Evolutionary conservation across 2,113 vertebrate genomes (phyloP).

Genomic region (Rhizomys pruinosus): DNA sequence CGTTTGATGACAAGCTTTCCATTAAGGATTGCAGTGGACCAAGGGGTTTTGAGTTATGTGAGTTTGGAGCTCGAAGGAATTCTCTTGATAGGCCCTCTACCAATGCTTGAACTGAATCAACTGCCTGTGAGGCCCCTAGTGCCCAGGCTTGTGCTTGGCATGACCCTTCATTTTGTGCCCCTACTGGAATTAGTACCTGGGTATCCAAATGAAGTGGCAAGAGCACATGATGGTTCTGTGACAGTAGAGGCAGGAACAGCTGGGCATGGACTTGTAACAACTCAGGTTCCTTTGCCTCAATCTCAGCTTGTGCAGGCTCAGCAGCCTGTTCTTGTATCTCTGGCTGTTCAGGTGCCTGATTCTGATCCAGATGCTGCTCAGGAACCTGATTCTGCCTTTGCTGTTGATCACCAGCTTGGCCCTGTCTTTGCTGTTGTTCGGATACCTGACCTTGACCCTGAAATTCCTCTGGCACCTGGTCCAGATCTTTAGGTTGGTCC

Average conservation of each 20-base stretch:
- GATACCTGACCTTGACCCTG: conserved; percentile 65
- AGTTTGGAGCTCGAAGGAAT: conserved; percentile 72
- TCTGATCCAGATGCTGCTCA: conserved; percentile 53
- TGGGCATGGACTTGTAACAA: conserved; percentile 65
- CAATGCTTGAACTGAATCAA: conserved; percentile 68
- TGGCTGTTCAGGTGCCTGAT: conserved; percentile 56
- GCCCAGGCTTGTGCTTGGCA: conserved; percentile 60
- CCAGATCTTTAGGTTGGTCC: conserved; percentile 64
- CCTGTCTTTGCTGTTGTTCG: conserved; percentile 60
- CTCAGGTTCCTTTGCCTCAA: conserved; percentile 57
- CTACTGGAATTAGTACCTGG: conserved; percentile 72
- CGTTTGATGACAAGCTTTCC: conserved; percentile 70
- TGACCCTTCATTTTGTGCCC: conserved; percentile 2
- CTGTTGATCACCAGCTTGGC: conserved; percentile 57
- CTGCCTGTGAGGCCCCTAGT: conserved; percentile 36
- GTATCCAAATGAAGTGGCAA: conserved; percentile 78
- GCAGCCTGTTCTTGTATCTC: conserved; percentile 57
- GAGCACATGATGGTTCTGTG: conserved; percentile 75
- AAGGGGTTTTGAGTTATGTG: conserved; percentile 70
- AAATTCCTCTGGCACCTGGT: conserved; percentile 78
- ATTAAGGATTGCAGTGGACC: conserved; percentile 75
- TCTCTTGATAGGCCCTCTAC: conserved; percentile 73
- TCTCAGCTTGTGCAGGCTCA: conserved; percentile 53
- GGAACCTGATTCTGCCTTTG: conserved; percentile 55
- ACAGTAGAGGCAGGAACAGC: conserved; percentile 72